These are phyloP conservation scores for Pterophyllum scalare DNA, from an alignment of 2,113 vertebrate species.

Conservation along the genomic window DNA sequence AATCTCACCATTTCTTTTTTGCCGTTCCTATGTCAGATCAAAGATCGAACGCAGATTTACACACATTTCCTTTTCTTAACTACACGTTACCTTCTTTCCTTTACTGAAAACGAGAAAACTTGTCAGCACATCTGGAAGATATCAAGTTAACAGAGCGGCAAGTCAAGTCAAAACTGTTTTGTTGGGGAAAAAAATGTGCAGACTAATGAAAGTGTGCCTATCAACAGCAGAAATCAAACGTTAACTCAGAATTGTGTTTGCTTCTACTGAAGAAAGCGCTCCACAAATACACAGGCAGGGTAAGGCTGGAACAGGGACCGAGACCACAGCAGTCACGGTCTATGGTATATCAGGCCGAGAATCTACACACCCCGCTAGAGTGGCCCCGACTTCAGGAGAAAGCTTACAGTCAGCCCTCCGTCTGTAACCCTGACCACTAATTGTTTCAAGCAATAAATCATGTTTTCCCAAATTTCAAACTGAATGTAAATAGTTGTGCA, in stretches of 20 bases:
- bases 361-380: slow-evolving; percentile 62
- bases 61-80: slow-evolving; percentile 32
- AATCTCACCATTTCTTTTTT: background rate
- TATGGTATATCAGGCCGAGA: slow-evolving; percentile 56
- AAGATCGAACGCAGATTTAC: slow-evolving; percentile 54
- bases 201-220: slow-evolving; percentile 73
- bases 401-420: slow-evolving; percentile 50
- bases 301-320: slow-evolving; percentile 33
- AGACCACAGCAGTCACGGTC: slow-evolving; percentile 66
- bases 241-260: slow-evolving; percentile 67
- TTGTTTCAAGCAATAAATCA: slow-evolving; percentile 69
- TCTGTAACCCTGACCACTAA: slow-evolving; percentile 63
- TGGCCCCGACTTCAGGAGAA: slow-evolving; percentile 46
- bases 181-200: slow-evolving; percentile 26
- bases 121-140: slow-evolving; percentile 80
- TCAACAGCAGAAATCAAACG: slow-evolving; percentile 73
- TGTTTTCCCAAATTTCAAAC: slow-evolving; percentile 71
- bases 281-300: slow-evolving; percentile 72
- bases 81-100: slow-evolving; percentile 24
- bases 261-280: slow-evolving; percentile 64
- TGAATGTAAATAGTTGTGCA: slow-evolving; percentile 71
- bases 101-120: slow-evolving; percentile 63
- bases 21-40: slow-evolving; percentile 26
- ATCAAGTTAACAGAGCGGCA: slow-evolving; percentile 72
- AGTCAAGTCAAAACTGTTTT: slow-evolving; percentile 69